phyloP scores from a whole-genome alignment of 2,888 invertebrate species.

The Chelonus formosanus region DNA sequence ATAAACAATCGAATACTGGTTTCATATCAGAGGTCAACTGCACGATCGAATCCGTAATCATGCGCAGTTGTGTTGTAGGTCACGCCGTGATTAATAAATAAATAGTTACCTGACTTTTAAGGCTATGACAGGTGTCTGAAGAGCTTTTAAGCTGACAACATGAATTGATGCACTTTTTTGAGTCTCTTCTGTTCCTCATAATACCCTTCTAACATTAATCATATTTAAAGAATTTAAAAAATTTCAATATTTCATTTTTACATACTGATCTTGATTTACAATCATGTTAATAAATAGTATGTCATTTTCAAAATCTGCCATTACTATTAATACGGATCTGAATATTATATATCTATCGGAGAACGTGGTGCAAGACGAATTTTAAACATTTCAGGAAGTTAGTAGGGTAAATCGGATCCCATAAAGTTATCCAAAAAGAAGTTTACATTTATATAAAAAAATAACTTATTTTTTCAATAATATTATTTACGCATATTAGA shows the following conservation, averaged over 20 bases:
- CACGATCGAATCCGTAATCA: constrained; percentile 34
- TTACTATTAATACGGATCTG: too few species aligned
- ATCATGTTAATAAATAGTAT: too few species aligned
- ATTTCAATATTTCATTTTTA: neutral
- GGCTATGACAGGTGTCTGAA: constrained; percentile 15
- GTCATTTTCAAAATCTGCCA: too few species aligned
- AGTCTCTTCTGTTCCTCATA: neutral
- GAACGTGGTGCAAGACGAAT: too few species aligned
- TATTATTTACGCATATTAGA: too few species aligned
- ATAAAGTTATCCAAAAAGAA: too few species aligned
- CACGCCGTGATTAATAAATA: constrained; percentile 29
- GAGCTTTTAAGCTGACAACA: constrained; percentile 4
- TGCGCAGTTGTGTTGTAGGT: constrained; percentile 34
- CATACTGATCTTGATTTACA: too few species aligned
- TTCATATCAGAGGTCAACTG: constrained; percentile 27
- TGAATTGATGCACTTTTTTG: neutral
- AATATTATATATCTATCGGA: too few species aligned
- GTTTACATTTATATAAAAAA: too few species aligned
- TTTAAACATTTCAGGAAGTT: too few species aligned
- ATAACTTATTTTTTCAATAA: too few species aligned
- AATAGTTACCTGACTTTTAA: constrained; percentile 19
- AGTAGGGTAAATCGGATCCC: too few species aligned
- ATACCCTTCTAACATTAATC: neutral
- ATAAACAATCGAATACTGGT: constrained; percentile 25
- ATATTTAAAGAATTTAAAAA: neutral